Evolutionary conservation across 2,888 invertebrate species (phyloP), one percentile per base, ranked within the genome.

Genomic region (Troides oblongomaculatus): DNA sequence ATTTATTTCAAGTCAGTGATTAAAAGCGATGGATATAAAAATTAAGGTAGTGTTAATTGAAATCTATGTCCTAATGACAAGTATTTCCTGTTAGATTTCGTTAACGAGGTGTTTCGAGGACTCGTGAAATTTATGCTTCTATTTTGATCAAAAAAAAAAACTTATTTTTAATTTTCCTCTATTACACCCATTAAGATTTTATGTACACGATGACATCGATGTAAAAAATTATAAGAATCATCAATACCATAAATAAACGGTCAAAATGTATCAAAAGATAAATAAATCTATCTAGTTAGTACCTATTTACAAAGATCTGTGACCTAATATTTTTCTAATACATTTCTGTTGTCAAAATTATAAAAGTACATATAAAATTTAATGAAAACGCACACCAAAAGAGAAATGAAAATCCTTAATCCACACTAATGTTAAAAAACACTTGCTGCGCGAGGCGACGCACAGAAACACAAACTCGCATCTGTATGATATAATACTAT

Each of bases 401-500:
- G 4, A 62, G 66, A 65, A 70, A 66, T 70, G 66, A 62, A 66
- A 70, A 62, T 59, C 12, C 17, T 62, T 21, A 56, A 8, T 7
- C 2, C 56, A 56, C 21, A n/a, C 56, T 6, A 46, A 46, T n/a
- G n/a, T 56, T 56, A 21, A 21, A 21, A 56, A 56, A 56, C 6
- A 56, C 10, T 56, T 56, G 56, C 56, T n/a, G n/a, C n/a, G 21
- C 56, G 21, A 56, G 14, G 14, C 12, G n/a, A 21, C 56, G 56
- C 21, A 56, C 56, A 21, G 56, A 21, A 61, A 57, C 62, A 61
- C 68, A 69, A 66, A 61, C 66, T 25, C 56, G 64, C 65, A 63
- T 62, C 62, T 62, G 66, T 68, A 66, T 68, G 30, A 36, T 64
- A 70, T 72, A 73, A 75, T 74, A 74, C 72, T 68, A 73, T 67